These are phyloP conservation scores for Melanotaenia pygmaea DNA, from an alignment of 2,797 vertebrate species.

Conservation along the genomic window DNA sequence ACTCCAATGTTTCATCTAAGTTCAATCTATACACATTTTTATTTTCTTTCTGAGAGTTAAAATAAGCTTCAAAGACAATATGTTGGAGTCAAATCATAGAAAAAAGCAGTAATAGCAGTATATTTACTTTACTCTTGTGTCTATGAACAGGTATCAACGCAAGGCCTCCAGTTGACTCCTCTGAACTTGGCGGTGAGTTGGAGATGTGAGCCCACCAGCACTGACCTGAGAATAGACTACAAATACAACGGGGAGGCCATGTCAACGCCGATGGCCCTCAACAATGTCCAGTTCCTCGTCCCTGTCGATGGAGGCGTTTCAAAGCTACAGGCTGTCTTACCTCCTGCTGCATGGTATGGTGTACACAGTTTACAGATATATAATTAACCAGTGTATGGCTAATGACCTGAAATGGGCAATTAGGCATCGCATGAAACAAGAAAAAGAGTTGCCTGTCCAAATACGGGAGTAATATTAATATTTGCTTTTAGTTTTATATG, in stretches of 20 bases:
- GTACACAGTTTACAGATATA: background rate
- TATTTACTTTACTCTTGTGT: background rate
- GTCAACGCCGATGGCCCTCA: constrained; percentile 90
- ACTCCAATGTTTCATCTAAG: background rate
- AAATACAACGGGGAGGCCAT: constrained; percentile 96
- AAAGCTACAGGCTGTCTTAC: constrained; percentile 95
- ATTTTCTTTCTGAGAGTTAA: background rate
- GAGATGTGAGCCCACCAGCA: constrained; percentile 94
- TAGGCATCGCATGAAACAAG: background rate
- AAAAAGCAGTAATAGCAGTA: background rate
- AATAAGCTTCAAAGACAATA: accelerated
- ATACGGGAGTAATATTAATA: background rate
- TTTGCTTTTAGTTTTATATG: background rate
- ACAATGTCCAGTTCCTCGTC: constrained; percentile 97
- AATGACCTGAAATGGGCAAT: background rate
- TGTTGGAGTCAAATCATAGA: background rate
- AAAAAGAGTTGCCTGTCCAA: background rate
- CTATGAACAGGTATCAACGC: constrained; percentile 88
- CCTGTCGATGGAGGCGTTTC: constrained; percentile 93
- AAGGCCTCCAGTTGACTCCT: constrained; percentile 92
- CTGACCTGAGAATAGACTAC: constrained; percentile 97
- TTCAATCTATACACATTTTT: background rate
- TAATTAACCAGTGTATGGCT: background rate
- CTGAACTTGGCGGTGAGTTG: constrained; percentile 96
- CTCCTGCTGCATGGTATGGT: constrained; percentile 92